These are phyloP conservation scores for Acipenser transmontanus DNA, from an alignment of 2,797 vertebrate species.

Conservation along the genomic window DNA sequence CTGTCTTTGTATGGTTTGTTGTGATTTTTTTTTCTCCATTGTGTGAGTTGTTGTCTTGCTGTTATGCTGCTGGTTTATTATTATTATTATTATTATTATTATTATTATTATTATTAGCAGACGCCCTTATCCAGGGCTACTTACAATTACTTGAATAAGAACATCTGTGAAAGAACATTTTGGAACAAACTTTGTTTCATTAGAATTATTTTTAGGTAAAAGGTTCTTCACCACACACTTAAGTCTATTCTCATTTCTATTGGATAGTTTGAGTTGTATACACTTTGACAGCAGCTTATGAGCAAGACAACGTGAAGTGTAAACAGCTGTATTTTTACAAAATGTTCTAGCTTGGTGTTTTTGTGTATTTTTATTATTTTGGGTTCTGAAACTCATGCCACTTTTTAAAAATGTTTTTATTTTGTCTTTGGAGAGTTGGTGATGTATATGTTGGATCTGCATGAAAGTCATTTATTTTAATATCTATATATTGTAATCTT, in stretches of 20 bases:
- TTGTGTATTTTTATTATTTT: slow-evolving; percentile 15
- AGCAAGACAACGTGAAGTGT: background rate
- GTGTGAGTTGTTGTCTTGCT: slow-evolving; percentile 9
- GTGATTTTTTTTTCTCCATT: background rate
- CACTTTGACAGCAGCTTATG: background rate
- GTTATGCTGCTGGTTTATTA: slow-evolving; percentile 6
- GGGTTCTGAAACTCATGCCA: slow-evolving; percentile 20
- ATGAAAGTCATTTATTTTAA: slow-evolving; percentile 31
- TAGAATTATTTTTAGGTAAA: too few relatives aligned
- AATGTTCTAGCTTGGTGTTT: slow-evolving; percentile 24
- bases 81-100: too few relatives aligned
- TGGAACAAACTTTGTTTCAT: too few relatives aligned
- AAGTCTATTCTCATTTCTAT: too few relatives aligned
- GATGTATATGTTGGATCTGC: slow-evolving; percentile 34
- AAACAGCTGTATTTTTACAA: slow-evolving; percentile 11
- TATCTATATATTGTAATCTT: slow-evolving; percentile 26
- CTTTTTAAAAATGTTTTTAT: slow-evolving; percentile 33
- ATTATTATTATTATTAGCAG: too few relatives aligned
- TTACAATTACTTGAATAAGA: too few relatives aligned
- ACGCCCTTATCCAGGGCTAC: too few relatives aligned
- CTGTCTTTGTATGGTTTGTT: too few relatives aligned
- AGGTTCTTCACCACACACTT: too few relatives aligned
- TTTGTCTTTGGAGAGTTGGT: slow-evolving; percentile 29
- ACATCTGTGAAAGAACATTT: too few relatives aligned
- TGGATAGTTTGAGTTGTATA: too few relatives aligned